These are phyloP conservation scores for Gordius sp. DNA, from an alignment of 2,888 invertebrate species.

Conservation along the genomic window DNA sequence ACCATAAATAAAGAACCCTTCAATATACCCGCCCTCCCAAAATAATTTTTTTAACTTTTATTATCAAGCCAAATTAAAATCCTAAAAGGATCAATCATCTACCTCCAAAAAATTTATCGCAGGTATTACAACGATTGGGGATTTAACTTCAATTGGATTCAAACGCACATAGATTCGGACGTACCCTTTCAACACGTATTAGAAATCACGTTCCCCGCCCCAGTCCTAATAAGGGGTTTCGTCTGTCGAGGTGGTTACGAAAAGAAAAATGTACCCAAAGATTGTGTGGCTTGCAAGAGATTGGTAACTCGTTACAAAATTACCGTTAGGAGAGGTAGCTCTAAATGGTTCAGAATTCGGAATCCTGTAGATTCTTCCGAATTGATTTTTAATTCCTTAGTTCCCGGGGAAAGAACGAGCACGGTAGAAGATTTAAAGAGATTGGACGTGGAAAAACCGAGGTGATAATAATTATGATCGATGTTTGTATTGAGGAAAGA, in stretches of 20 bases:
- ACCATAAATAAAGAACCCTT: no score
- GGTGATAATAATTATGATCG: no score
- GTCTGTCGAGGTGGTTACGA: slow-evolving; percentile 8
- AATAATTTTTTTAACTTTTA: no score
- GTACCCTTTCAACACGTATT: slow-evolving; percentile 3
- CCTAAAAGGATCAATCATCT: no score
- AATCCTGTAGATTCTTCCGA: background rate
- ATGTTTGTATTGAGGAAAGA: no score
- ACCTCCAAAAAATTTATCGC: no score
- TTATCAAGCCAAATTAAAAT: no score
- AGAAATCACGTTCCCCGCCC: slow-evolving; percentile 3
- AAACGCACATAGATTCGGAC: slow-evolving; percentile 5
- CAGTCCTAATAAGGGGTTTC: slow-evolving; percentile 3
- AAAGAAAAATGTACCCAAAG: slow-evolving; percentile 3
- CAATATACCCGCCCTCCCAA: no score
- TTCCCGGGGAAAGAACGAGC: background rate
- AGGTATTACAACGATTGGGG: slow-evolving; percentile 14
- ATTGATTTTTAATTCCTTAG: background rate
- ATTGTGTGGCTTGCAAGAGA: slow-evolving; percentile 2
- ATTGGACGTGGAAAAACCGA: background rate
- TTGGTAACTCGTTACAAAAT: background rate
- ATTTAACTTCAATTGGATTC: slow-evolving; percentile 5
- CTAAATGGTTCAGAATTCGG: slow-evolving; percentile 1
- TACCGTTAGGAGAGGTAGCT: background rate
- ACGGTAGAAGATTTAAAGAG: background rate